A percentile compares a stretch with the other conserved stretches of the same genome.
These are phyloP conservation scores for Drosophila malerkotliana DNA, from an alignment of 1,140 invertebrate species.

Conservation along the genomic window DNA sequence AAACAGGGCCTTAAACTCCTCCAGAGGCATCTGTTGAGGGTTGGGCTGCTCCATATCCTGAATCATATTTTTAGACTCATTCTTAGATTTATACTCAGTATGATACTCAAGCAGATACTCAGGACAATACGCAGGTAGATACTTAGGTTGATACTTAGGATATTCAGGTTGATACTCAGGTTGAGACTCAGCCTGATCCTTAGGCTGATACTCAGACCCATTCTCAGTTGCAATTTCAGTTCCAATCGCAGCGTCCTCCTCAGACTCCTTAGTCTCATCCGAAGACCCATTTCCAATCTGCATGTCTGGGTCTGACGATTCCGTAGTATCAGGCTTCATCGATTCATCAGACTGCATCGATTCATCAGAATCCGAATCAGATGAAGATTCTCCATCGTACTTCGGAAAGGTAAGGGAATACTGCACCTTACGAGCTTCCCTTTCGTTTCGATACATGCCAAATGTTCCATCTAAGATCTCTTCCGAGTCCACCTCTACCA, in stretches of 20 bases:
- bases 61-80: background rate
- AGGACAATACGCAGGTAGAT: no score
- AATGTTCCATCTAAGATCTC: conserved; percentile 32
- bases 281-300: background rate
- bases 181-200: no score
- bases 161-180: no score
- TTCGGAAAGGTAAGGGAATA: conserved; percentile 22
- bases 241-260: background rate
- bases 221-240: background rate
- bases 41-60: background rate
- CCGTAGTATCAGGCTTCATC: background rate
- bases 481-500: conserved; percentile 2
- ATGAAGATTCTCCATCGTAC: background rate
- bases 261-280: background rate
- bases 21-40: background rate
- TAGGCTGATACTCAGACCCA: background rate
- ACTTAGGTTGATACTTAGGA: no score
- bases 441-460: conserved; percentile 16
- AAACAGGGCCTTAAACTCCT: no score
- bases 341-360: background rate
- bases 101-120: no score
- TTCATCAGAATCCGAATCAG: background rate
- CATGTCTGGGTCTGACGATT: background rate
- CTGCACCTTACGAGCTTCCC: conserved; percentile 27
- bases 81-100: no score